These are phyloP conservation scores for Malurus cyaneus DNA, from an alignment of 2,113 vertebrate species.

Conservation along the genomic window DNA sequence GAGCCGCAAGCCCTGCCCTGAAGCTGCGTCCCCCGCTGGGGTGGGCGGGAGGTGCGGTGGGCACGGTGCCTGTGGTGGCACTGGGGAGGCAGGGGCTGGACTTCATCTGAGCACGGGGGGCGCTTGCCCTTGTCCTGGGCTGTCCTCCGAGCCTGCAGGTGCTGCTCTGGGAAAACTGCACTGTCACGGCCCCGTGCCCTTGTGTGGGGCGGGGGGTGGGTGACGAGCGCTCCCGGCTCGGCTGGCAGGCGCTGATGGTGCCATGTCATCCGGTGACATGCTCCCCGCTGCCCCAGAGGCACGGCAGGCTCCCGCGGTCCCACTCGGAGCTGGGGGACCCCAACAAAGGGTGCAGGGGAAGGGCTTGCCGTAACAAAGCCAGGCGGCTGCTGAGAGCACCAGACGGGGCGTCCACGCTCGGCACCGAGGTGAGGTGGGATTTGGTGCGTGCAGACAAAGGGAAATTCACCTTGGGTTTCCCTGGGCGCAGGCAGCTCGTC, in stretches of 20 bases:
- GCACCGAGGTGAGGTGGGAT: background rate
- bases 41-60: background rate
- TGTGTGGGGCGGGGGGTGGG: background rate
- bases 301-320: background rate
- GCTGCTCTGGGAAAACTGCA: slow-evolving; percentile 27
- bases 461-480: background rate
- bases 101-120: background rate
- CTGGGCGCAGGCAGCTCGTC: rapidly evolving
- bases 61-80: background rate
- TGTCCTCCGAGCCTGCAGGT: background rate
- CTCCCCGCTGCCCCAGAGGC: background rate
- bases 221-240: background rate
- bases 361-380: background rate
- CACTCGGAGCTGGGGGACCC: background rate
- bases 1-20: background rate
- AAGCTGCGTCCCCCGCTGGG: rapidly evolving
- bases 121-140: background rate
- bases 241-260: background rate
- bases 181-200: background rate
- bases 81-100: background rate
- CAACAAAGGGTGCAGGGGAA: background rate
- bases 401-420: rapidly evolving
- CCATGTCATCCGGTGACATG: background rate
- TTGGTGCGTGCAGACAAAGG: background rate
- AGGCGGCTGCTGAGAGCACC: rapidly evolving